phyloP scores from a whole-genome alignment of 2,113 vertebrate species.

The Platysternon megacephalum region DNA sequence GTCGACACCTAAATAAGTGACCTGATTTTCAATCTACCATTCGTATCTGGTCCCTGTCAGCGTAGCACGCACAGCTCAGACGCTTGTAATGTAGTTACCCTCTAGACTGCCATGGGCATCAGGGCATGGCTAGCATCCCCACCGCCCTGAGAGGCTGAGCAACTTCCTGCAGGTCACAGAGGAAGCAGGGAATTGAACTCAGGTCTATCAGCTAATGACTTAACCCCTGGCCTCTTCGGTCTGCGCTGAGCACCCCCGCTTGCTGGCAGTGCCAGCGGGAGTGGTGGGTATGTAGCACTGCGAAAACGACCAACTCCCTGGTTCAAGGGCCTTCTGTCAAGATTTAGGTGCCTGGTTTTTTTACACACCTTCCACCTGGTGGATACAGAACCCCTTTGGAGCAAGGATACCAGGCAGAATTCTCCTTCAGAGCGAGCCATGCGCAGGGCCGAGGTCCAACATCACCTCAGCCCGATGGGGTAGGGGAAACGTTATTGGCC shows the following conservation, averaged over 20 bases:
- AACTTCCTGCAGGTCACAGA: neutral
- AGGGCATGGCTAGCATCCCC: neutral
- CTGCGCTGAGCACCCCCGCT: neutral
- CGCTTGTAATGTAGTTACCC: neutral
- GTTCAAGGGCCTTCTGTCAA: neutral
- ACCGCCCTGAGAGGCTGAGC: too few species aligned
- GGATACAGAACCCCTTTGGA: neutral
- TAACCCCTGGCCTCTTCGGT: neutral
- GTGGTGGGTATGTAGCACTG: neutral
- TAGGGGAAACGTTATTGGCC: neutral
- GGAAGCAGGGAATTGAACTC: neutral
- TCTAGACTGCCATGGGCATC: too few species aligned
- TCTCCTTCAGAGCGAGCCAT: neutral
- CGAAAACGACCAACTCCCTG: neutral
- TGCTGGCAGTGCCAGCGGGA: too few species aligned
- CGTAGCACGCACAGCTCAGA: neutral
- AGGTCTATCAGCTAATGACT: neutral
- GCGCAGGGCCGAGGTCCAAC: neutral
- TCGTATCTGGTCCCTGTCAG: too few species aligned
- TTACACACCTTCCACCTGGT: neutral
- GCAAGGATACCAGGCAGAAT: neutral
- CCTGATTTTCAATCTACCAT: neutral
- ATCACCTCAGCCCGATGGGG: neutral
- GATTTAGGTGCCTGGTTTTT: neutral
- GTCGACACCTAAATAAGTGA: neutral